Base-by-base conservation (phyloP, 1,140 invertebrate species). In the Pachyrhynchus sulphureomaculatus region DNA sequence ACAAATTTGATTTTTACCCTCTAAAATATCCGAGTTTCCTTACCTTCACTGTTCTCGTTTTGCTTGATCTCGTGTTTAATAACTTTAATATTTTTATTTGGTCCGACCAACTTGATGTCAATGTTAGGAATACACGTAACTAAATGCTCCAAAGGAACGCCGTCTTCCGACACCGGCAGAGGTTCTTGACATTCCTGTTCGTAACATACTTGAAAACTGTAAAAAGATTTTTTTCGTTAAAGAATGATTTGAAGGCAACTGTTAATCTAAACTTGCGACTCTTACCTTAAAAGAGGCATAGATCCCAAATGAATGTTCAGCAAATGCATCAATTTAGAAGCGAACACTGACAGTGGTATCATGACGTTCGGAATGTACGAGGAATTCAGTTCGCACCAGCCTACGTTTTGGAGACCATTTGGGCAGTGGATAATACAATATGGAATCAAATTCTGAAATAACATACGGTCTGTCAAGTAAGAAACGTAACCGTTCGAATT, bases 81-180 rank as follows among this genome's bases (percentile, higher is more conserved):
- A 70, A 76, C 71, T 75, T 80, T 61, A 10, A 74, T 69, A 39
- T 69, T 75, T 56, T 67, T 67, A 36, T 73, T 75, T 6, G 67
- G 67, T 13, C 67, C 71, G 53, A 63, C 74, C 71, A 15, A 71
- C 68, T 56, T 76, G 67, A 84, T 70, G 74, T 84, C 49, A 12
- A 93, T 83, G 34, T 87, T 87, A n/a, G 83, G 82, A 12, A 94
- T 80, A 77, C 90, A 92, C n/a, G 89, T 86, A 0, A 95, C 82
- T 17, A 95, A 78, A 77, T 95, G 92, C 72, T 95, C 92, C 17
- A 95, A 73, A 9, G 91, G 88, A 4, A 94, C 90, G 1, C 91
- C 90, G 57, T 79, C 82, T 23, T 84, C 81, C 70, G 83, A 71
- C 20, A 80, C 67, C 36, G 79, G 72, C 67, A 88, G 63, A 24